phyloP scores from a whole-genome alignment of 2,797 vertebrate species.

The Neosilurus mollespiculum region DNA sequence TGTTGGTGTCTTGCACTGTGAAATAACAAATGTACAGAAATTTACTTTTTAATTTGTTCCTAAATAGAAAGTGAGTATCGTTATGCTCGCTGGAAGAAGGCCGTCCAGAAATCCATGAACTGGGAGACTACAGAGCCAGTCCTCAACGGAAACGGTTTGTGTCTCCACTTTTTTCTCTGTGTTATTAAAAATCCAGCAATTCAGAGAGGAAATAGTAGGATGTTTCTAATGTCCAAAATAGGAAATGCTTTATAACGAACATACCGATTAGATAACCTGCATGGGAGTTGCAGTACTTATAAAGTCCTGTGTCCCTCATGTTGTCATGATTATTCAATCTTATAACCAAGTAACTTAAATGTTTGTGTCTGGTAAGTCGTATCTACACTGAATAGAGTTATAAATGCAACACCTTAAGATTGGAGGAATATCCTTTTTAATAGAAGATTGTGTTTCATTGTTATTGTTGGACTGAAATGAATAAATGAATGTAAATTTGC shows the following conservation, averaged over 20 bases:
- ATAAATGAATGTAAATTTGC: too few relatives aligned
- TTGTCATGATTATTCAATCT: background rate
- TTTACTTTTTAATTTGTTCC: background rate
- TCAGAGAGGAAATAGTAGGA: background rate
- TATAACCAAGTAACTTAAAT: background rate
- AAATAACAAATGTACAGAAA: too few relatives aligned
- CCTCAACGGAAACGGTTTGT: conserved; percentile 74
- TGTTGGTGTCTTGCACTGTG: background rate
- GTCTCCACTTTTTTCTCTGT: background rate
- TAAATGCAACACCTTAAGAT: too few relatives aligned
- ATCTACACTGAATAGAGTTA: background rate
- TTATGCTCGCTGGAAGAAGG: conserved; percentile 96
- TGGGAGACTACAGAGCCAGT: conserved; percentile 85
- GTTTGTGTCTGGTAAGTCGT: background rate
- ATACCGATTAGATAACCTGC: background rate
- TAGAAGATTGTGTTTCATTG: too few relatives aligned
- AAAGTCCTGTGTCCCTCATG: background rate
- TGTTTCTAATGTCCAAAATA: background rate
- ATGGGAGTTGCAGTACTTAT: background rate
- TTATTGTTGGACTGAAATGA: too few relatives aligned
- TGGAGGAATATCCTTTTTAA: too few relatives aligned
- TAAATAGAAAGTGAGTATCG: conserved; percentile 88
- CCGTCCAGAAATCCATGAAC: conserved; percentile 90
- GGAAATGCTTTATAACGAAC: background rate
- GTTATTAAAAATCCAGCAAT: background rate